These are phyloP conservation scores for Leptarthrus brevirostris DNA, from an alignment of 2,888 invertebrate species.

Conservation along the genomic window DNA sequence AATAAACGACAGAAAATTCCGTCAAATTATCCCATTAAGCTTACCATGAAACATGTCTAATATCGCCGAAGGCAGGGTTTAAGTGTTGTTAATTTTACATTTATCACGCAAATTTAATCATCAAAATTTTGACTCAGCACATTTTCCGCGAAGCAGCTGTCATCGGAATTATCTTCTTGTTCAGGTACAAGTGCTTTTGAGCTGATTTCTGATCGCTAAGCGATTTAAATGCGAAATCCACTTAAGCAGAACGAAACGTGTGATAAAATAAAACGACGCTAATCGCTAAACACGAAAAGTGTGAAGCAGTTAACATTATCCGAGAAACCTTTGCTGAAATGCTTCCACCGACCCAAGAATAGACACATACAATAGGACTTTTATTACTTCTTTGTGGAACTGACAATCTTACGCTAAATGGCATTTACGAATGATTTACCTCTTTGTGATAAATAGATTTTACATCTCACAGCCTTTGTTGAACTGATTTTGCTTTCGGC, in stretches of 20 bases:
- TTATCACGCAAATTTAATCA: slow-evolving; percentile 42
- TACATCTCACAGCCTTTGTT: slow-evolving; percentile 18
- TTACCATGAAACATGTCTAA: background rate
- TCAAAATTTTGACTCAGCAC: slow-evolving; percentile 43
- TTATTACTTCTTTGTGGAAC: slow-evolving; percentile 22
- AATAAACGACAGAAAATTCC: background rate
- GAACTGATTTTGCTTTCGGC: background rate
- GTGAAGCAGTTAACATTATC: slow-evolving; percentile 32
- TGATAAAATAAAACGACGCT: slow-evolving; percentile 44
- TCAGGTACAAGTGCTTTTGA: slow-evolving; percentile 12
- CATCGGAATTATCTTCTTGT: slow-evolving; percentile 12
- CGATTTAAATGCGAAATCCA: slow-evolving; percentile 45
- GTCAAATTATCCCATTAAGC: slow-evolving; percentile 37
- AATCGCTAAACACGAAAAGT: slow-evolving; percentile 43
- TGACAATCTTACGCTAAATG: slow-evolving; percentile 34
- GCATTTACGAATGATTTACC: slow-evolving; percentile 39
- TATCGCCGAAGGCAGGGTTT: background rate
- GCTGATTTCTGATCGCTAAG: slow-evolving; percentile 28
- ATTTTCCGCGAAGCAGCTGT: slow-evolving; percentile 36
- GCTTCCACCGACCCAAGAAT: slow-evolving; percentile 6
- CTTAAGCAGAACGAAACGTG: slow-evolving; percentile 45
- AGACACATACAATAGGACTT: slow-evolving; percentile 35
- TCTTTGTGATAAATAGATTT: slow-evolving; percentile 28
- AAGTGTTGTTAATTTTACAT: slow-evolving; percentile 23
- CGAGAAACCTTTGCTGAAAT: background rate